phyloP scores from a whole-genome alignment of 2,113 vertebrate species.

The Platysteira castanea region DNA sequence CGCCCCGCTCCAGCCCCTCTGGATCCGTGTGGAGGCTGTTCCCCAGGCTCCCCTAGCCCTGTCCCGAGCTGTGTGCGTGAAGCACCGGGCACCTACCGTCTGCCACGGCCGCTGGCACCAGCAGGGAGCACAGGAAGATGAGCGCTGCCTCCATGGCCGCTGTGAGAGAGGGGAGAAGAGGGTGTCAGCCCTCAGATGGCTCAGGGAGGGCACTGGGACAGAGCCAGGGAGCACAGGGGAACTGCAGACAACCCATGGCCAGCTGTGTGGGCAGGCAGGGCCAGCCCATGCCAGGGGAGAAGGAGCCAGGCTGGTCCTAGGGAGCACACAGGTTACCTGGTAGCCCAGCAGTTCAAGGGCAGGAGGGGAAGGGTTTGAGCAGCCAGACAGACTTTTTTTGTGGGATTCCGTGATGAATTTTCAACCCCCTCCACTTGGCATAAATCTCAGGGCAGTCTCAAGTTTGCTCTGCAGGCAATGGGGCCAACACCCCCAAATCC shows the following conservation, averaged over 20 bases:
- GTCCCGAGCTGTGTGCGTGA: accelerated
- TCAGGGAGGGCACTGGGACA: accelerated
- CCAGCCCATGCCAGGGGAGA: background rate
- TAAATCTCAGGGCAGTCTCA: background rate
- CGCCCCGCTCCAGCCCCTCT: accelerated
- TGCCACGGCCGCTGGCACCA: constrained; percentile 75
- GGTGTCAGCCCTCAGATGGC: background rate
- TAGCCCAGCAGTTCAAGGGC: accelerated
- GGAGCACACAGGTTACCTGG: background rate
- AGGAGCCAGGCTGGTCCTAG: background rate
- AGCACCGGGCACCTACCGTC: constrained; percentile 75
- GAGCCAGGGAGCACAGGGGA: background rate
- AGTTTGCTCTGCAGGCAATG: background rate
- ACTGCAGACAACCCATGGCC: accelerated
- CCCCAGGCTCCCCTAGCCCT: accelerated
- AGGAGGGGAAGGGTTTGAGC: background rate
- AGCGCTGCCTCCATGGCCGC: constrained; percentile 88
- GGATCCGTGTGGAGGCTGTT: accelerated
- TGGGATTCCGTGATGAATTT: background rate
- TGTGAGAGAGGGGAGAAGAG: constrained; percentile 37
- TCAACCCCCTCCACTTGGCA: background rate
- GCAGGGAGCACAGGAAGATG: constrained; percentile 84
- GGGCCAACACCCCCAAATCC: background rate
- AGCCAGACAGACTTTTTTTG: background rate
- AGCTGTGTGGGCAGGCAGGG: background rate